phyloP scores from a whole-genome alignment of 2,113 vertebrate genomes.

The Holacanthus passer region DNA sequence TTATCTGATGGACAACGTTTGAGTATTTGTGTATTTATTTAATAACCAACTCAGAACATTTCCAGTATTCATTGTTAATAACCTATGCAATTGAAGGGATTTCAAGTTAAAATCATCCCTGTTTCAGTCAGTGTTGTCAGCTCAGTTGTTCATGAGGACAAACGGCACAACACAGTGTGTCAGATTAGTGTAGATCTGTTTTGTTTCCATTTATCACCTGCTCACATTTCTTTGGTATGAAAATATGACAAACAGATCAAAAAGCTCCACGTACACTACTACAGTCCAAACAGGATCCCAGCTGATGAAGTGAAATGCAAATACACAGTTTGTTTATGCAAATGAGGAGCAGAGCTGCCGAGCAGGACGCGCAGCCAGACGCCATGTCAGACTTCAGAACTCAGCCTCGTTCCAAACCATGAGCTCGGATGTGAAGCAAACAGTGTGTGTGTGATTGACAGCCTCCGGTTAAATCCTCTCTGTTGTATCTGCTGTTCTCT shows the following conservation, averaged over 20 bases:
- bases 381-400: conserved; percentile 47
- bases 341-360: conserved; percentile 48
- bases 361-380: conserved; percentile 44
- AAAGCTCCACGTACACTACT: conserved; percentile 20
- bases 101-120: conserved; percentile 1
- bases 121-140: conserved; percentile 16
- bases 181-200: conserved; percentile 32
- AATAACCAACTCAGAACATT: conserved; percentile 20
- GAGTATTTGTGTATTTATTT: conserved; percentile 1
- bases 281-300: conserved; percentile 44
- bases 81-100: not conserved
- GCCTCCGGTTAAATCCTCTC: conserved; percentile 49
- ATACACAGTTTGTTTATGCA: conserved; percentile 65
- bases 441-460: conserved; percentile 34
- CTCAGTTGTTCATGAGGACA: conserved; percentile 36
- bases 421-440: conserved; percentile 41
- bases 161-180: conserved; percentile 21
- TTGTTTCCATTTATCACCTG: conserved; percentile 41
- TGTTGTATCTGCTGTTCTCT: conserved; percentile 62
- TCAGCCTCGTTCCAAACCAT: conserved; percentile 24
- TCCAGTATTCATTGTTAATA: conserved; percentile 17
- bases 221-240: conserved; percentile 45
- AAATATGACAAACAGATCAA: conserved; percentile 44
- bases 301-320: conserved; percentile 63
- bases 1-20: not conserved